A percentile compares a stretch with the other conserved stretches of the same genome.
Conservation (phyloP, 2,797 vertebrate genomes). For the Galagoides demidoff region DNA sequence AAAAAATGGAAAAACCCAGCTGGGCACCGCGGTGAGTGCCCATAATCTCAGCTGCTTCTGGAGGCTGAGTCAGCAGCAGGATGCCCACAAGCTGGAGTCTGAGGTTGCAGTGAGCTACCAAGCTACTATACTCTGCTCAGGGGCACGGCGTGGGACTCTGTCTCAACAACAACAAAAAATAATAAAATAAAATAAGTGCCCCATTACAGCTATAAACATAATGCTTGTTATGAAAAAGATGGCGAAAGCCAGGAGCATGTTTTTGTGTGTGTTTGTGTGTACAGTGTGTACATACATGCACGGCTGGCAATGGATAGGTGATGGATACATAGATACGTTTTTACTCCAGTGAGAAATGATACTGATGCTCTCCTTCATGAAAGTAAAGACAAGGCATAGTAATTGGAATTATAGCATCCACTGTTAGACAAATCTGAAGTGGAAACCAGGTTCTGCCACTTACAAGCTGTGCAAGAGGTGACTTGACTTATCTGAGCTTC, state of each 20-base stretch:
- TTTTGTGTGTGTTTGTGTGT: not conserved
- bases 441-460: not conserved
- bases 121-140: too few relatives aligned
- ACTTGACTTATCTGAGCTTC: constrained; percentile 12
- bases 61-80: too few relatives aligned
- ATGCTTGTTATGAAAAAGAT: not conserved
- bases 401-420: not conserved
- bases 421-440: not conserved
- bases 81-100: too few relatives aligned
- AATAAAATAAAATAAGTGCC: not conserved
- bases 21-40: too few relatives aligned
- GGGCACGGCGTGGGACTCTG: too few relatives aligned
- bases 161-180: too few relatives aligned
- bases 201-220: not conserved
- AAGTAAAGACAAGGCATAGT: not conserved
- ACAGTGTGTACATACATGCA: not conserved
- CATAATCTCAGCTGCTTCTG: too few relatives aligned
- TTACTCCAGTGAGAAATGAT: not conserved
- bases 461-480: not conserved
- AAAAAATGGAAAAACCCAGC: too few relatives aligned
- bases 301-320: not conserved
- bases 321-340: not conserved
- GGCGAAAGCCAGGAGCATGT: not conserved
- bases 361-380: not conserved
- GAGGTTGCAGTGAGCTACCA: too few relatives aligned